Evolutionary conservation across 2,113 vertebrate genomes (phyloP), one percentile per base, ranked within the genome.

Genomic region (Barbus barbus): DNA sequence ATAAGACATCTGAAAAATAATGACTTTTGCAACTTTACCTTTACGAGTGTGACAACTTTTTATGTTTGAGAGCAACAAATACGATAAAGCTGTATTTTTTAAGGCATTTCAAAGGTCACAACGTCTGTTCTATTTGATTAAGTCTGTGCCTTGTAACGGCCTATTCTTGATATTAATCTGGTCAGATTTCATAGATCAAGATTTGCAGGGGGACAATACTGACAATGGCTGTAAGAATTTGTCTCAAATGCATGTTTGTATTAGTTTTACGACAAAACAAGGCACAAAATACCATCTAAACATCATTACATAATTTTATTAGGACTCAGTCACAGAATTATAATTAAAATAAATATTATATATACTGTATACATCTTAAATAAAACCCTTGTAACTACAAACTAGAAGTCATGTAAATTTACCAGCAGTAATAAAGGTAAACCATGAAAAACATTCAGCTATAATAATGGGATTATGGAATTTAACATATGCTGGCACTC

Each of bases 51-150:
- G 69, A 44, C 11, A 24, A 72, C 31, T 9, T 69, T 63, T 69
- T 69, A 20, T 33, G 33, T 78, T 60, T 16, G 12, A 41, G 20
- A 41, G 51, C 5, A 13, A 24, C 56, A 60, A 60, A 78, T 60
- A 8, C 9, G 14, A 41, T 41, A 78, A 78, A 60, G 38, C 3
- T 33, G 12, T 72, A 38, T 69, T 69, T 58, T 78, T 31, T 61
- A 53, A 28, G 53, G 14, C 61, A 85, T 72, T 58, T 69, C 83
- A 85, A 85, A 85, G 65, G 78, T 80, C 41, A 31, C 16, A 73
- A 31, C 20, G 18, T n/a, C 65, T 46, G 12, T 51, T 60, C 18
- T 22, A 28, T 77, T 53, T 44, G 75, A n/a, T 36, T 14, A 31
- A 78, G 31, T 78, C 28, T 22, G 61, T 44, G n/a, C n/a, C n/a